Percentiles rank a stretch among this genome's conserved stretches.
Evolutionary conservation across 2,113 vertebrate genomes (phyloP).

Genomic region (Melanostigma gelatinosum): DNA sequence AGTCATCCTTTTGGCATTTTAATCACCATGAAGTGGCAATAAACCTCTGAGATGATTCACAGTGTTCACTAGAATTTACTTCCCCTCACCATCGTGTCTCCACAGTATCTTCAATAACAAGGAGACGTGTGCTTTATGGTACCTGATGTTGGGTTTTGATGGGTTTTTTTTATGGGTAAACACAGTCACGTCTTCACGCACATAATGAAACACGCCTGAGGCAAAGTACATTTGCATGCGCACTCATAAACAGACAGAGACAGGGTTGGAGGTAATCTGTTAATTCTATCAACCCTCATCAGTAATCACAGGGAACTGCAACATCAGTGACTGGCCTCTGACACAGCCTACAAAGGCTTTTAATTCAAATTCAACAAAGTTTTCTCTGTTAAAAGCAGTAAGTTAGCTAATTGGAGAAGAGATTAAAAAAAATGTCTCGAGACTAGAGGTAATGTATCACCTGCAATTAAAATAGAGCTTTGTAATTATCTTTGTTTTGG

Average conservation of each 20-base stretch:
- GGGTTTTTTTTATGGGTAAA: constrained; percentile 28
- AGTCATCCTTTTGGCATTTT: constrained; percentile 64
- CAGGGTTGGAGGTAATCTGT: constrained; percentile 18
- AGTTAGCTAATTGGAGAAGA: neutral
- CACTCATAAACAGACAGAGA: constrained; percentile 34
- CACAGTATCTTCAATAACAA: constrained; percentile 26
- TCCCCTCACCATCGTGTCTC: constrained; percentile 31
- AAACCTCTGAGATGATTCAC: constrained; percentile 54
- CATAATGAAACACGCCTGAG: constrained; percentile 31
- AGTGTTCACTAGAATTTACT: constrained; percentile 52
- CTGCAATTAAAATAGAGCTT: constrained; percentile 5
- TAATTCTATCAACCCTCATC: constrained; percentile 10
- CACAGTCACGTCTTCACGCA: constrained; percentile 12
- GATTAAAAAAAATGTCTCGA: neutral
- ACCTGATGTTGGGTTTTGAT: constrained; percentile 18
- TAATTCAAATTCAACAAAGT: neutral
- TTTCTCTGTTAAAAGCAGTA: neutral
- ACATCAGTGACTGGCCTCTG: neutral
- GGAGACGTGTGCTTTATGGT: constrained; percentile 14
- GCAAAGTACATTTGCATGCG: constrained; percentile 30
- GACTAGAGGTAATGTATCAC: constrained; percentile 4
- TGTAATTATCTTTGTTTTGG: neutral
- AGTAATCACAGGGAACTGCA: constrained; percentile 5
- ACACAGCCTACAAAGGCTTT: neutral
- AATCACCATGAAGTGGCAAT: constrained; percentile 64